Percentiles rank a stretch among this genome's conserved stretches.
Evolutionary conservation across 2,888 invertebrate genomes (phyloP).

Genomic region (Invenusta paracnida): DNA sequence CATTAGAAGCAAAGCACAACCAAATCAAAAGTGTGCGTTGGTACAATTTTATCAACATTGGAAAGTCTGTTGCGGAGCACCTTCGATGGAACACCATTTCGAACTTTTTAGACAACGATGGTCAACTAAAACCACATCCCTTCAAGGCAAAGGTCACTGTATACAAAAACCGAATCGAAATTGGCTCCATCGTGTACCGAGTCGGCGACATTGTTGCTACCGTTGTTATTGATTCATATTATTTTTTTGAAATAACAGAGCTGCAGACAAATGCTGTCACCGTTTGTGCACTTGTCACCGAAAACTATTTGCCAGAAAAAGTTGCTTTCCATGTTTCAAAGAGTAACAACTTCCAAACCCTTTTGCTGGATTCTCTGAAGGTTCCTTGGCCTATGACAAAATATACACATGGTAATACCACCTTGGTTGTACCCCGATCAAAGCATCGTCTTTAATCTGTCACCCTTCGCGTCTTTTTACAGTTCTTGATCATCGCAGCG

Average conservation of each 20-base stretch:
- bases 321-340: too few species aligned
- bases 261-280: background rate
- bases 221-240: background rate
- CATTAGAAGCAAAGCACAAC: constrained; percentile 33
- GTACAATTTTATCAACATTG: constrained; percentile 20
- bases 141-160: background rate
- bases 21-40: background rate
- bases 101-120: background rate
- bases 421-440: too few species aligned
- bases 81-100: background rate
- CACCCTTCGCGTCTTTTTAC: too few species aligned
- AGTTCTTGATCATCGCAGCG: too few species aligned
- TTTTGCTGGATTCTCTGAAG: too few species aligned
- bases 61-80: background rate
- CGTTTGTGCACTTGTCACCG: background rate
- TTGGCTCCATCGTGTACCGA: background rate
- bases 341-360: too few species aligned
- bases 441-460: too few species aligned
- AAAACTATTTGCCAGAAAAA: background rate
- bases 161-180: background rate
- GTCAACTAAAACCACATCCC: background rate
- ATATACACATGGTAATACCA: too few species aligned
- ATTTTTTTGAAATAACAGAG: background rate
- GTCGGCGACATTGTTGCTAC: background rate
- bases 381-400: too few species aligned